Evolutionary conservation across 2,888 invertebrate genomes (phyloP), one percentile per base, ranked within the genome.

Genomic region (Epinotia ramella): DNA sequence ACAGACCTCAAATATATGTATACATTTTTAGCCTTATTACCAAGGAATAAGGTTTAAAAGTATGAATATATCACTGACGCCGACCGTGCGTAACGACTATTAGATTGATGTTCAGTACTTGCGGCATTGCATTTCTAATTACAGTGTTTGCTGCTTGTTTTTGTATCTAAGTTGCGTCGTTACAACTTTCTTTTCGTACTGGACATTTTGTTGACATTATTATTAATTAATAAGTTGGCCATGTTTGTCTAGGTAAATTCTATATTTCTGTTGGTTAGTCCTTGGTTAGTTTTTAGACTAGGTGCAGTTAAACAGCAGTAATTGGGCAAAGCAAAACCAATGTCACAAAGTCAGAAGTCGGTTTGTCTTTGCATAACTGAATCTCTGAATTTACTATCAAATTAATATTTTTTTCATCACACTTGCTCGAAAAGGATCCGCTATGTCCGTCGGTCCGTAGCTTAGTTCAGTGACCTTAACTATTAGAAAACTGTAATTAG

Each of bases 91-190:
- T 40, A 40, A 53, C n/a, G 53, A 4, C 6, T 12, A 44, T 18
- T 63, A 16, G 12, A 44, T 63, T 63, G 18, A 13, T 63, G 12
- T 20, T 44, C 12, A 2, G 20, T 44, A 63, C 40, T 63, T 13
- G 5, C 2, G n/a, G 9, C 20, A 16, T 66, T 66, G 66, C 53
- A 44, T 44, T 66, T 67, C 44, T 63, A 73, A 44, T 28, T 69
- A 59, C 64, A 18, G 28, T 60, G 65, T 56, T 57, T 46, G 57
- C 40, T 28, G 49, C 49, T 68, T 49, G 69, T 64, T 59, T 69
- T 59, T 46, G 28, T 24, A 16, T 33, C 53, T 46, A 40, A 56
- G 57, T 56, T 67, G 67, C 13, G 57, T 40, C 33, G 13, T 18
- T 33, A 60, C 16, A 33, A 33, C 40, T 74, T 57, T n/a, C 46